Evolutionary conservation across 1,140 invertebrate species (phyloP).

Genomic region (Anoplolepis gracilipes): DNA sequence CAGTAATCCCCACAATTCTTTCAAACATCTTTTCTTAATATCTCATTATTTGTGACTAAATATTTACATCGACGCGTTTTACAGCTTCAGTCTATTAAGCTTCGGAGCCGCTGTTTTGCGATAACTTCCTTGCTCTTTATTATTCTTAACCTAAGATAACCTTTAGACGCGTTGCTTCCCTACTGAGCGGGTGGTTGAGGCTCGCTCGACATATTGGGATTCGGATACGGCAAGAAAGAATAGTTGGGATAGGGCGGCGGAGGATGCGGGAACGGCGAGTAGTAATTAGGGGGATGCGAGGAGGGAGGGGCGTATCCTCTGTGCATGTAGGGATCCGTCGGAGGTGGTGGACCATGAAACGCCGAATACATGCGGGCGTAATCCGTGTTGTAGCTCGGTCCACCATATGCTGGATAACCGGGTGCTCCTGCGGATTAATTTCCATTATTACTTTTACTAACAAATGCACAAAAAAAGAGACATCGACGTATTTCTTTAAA

Average conservation of each 20-base stretch:
- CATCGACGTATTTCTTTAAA: constrained; percentile 25
- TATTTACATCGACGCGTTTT: constrained; percentile 81
- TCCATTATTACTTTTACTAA: constrained; percentile 5
- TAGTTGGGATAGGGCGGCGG: constrained; percentile 86
- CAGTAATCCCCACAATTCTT: constrained; percentile 53
- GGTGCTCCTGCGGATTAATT: constrained; percentile 78
- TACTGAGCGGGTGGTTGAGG: constrained; percentile 83
- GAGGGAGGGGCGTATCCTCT: constrained; percentile 82
- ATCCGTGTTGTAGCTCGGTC: constrained; percentile 83
- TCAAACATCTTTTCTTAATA: constrained; percentile 68
- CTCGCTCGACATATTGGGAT: constrained; percentile 83
- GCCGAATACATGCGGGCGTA: constrained; percentile 85
- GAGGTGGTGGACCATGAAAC: constrained; percentile 84
- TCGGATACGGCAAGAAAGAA: constrained; percentile 82
- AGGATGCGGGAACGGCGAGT: constrained; percentile 83
- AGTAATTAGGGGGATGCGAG: constrained; percentile 82
- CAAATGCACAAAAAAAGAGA: neutral
- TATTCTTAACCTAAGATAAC: constrained; percentile 56
- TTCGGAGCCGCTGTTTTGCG: constrained; percentile 72
- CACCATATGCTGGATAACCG: constrained; percentile 81
- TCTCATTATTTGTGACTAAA: constrained; percentile 78
- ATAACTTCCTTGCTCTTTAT: constrained; percentile 36
- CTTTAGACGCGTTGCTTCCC: constrained; percentile 47
- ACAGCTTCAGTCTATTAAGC: constrained; percentile 81
- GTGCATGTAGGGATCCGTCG: constrained; percentile 84